These are phyloP conservation scores for Dendrocincla fuliginosa DNA, from an alignment of 2,797 vertebrate genomes.

Conservation along the genomic window DNA sequence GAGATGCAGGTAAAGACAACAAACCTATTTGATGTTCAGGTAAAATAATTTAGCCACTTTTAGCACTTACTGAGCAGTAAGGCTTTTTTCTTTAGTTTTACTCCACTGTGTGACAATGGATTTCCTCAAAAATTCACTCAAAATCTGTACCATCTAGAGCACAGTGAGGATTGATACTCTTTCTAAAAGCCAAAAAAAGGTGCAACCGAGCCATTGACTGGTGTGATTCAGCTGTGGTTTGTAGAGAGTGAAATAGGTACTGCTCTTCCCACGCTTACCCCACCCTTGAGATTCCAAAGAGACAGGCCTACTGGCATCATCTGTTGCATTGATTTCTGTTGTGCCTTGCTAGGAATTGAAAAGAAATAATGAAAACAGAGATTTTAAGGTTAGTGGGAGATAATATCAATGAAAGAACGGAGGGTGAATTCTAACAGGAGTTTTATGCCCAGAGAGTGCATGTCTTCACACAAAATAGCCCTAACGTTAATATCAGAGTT, in stretches of 20 bases:
- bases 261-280: neutral
- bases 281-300: neutral
- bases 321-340: neutral
- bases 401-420: neutral
- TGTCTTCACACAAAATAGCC: neutral
- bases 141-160: neutral
- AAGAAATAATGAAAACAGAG: neutral
- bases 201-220: neutral
- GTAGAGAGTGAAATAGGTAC: fast-evolving
- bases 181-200: neutral
- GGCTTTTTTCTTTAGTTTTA: neutral
- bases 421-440: neutral
- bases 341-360: neutral
- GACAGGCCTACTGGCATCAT: neutral
- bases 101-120: neutral
- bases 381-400: neutral
- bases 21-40: neutral
- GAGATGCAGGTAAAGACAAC: neutral
- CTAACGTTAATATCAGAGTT: neutral
- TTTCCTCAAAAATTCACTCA: neutral
- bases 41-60: neutral
- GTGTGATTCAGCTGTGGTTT: neutral
- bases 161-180: neutral
- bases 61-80: neutral
- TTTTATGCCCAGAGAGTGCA: neutral